These are phyloP conservation scores for Hippocampus guttulatus DNA, from an alignment of 2,113 vertebrate species.

Conservation along the genomic window DNA sequence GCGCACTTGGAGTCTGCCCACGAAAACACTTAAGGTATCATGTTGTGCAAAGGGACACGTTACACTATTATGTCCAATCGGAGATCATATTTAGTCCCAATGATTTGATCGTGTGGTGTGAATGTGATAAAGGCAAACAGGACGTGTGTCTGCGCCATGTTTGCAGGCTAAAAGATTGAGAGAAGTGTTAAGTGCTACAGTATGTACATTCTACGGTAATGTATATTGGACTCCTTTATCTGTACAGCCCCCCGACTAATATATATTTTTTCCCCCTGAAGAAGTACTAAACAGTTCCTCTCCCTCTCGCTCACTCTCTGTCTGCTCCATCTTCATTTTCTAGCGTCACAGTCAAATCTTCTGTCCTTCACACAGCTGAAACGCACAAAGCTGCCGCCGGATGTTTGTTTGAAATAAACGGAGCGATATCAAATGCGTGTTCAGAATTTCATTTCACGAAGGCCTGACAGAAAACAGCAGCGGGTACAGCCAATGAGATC, in stretches of 20 bases:
- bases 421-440: slow-evolving; percentile 33
- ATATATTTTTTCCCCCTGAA: neutral
- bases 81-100: slow-evolving; percentile 16
- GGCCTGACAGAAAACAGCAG: neutral
- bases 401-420: slow-evolving; percentile 56
- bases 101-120: slow-evolving; percentile 24
- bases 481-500: too few relatives aligned
- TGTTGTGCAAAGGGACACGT: slow-evolving; percentile 51
- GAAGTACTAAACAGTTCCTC: slow-evolving; percentile 11
- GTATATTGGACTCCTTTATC: neutral
- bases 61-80: slow-evolving; percentile 36
- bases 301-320: slow-evolving; percentile 21
- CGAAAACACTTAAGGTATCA: slow-evolving; percentile 5
- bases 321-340: slow-evolving; percentile 25
- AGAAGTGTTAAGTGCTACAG: slow-evolving; percentile 5
- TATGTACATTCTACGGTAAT: slow-evolving; percentile 26
- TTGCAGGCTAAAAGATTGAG: neutral
- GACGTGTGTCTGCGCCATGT: slow-evolving; percentile 4
- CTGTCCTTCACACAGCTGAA: slow-evolving; percentile 51
- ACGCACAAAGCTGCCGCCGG: slow-evolving; percentile 56
- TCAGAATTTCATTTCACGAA: slow-evolving; percentile 3
- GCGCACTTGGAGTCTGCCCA: slow-evolving; percentile 21
- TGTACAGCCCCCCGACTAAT: slow-evolving; percentile 19
- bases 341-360: slow-evolving; percentile 19
- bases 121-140: slow-evolving; percentile 17